Conservation (phyloP, 2,888 invertebrate genomes). For the Drosophila demipolita region DNA sequence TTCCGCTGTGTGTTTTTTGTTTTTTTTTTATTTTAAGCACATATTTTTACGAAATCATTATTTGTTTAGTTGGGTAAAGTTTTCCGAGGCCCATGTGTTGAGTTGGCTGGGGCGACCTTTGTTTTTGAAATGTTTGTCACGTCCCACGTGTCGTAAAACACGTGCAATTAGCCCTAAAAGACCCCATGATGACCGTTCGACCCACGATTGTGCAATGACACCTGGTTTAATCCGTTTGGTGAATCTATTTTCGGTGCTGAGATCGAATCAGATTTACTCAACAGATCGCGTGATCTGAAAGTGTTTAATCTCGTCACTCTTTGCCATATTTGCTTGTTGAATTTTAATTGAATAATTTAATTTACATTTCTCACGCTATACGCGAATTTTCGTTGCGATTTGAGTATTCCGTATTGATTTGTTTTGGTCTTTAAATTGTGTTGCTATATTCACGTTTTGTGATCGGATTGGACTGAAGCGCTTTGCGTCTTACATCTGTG, state of each 20-base stretch:
- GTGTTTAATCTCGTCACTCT: neutral
- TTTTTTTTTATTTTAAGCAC: slow-evolving; percentile 48
- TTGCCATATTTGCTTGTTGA: slow-evolving; percentile 4
- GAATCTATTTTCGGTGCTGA: neutral
- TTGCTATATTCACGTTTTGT: slow-evolving; percentile 65
- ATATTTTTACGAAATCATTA: slow-evolving; percentile 59
- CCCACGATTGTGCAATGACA: slow-evolving; percentile 17
- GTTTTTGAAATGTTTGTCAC: slow-evolving; percentile 42
- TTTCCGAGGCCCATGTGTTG: slow-evolving; percentile 26
- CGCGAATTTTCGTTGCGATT: slow-evolving; percentile 10
- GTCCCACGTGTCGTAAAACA: slow-evolving; percentile 13
- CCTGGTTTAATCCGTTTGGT: slow-evolving; percentile 5
- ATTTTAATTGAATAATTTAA: slow-evolving; percentile 27
- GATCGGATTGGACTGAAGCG: slow-evolving; percentile 47
- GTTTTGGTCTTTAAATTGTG: slow-evolving; percentile 25
- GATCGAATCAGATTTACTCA: neutral
- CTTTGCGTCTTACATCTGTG: slow-evolving; percentile 75
- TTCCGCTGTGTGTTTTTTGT: slow-evolving; percentile 41
- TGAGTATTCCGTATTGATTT: slow-evolving; percentile 23
- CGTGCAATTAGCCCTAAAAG: slow-evolving; percentile 39
- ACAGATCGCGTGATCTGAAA: slow-evolving; percentile 6
- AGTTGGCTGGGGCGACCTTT: slow-evolving; percentile 29
- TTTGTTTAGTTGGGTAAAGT: slow-evolving; percentile 23
- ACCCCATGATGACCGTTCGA: slow-evolving; percentile 11
- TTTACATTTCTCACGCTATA: slow-evolving; percentile 40